phyloP scores from a whole-genome alignment of 2,888 invertebrate genomes.

The Erynnis tages region DNA sequence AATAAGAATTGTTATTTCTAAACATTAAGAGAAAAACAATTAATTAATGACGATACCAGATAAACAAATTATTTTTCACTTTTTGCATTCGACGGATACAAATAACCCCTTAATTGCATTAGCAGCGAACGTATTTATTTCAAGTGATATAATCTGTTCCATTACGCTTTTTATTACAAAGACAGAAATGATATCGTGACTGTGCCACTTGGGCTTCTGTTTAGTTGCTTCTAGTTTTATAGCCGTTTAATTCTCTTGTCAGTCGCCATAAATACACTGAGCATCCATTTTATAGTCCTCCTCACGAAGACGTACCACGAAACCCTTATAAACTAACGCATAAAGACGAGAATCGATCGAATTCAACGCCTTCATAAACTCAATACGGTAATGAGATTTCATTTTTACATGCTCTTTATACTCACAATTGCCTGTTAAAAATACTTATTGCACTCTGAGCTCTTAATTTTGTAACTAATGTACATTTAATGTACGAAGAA shows the following conservation, averaged over 20 bases:
- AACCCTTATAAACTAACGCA: background rate
- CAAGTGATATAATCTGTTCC: no score
- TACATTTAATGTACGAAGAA: no score
- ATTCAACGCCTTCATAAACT: no score
- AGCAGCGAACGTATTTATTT: no score
- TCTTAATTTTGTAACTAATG: no score
- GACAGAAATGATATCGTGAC: constrained; percentile 11
- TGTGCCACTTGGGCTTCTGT: constrained; percentile 8
- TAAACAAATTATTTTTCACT: no score
- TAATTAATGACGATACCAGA: no score
- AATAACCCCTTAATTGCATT: no score
- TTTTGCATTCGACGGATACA: no score
- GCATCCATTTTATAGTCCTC: constrained; percentile 1
- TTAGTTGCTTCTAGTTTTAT: constrained; percentile 14
- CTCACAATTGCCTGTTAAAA: background rate
- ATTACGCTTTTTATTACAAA: background rate
- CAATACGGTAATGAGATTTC: background rate
- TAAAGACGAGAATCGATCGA: background rate
- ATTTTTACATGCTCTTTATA: background rate
- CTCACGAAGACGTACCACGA: background rate
- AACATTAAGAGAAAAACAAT: no score
- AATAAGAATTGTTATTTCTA: no score
- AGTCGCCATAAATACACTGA: constrained; percentile 11
- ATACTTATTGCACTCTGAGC: background rate
- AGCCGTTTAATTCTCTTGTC: constrained; percentile 18